Evolutionary conservation across 2,113 vertebrate genomes (phyloP).

Genomic region (Trochalopteron elliotii): DNA sequence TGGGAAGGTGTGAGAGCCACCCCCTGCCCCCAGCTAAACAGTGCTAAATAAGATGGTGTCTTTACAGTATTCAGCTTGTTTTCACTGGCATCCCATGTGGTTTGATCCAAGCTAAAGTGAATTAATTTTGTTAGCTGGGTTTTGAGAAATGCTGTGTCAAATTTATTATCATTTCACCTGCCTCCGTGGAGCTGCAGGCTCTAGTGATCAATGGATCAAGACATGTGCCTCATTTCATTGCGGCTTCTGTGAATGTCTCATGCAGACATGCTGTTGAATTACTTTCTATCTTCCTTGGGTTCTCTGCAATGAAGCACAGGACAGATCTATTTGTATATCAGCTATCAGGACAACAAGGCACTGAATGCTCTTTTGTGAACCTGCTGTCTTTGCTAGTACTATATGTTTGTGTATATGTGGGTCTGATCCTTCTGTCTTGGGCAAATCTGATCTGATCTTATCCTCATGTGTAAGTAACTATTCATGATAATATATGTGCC

Average conservation of each 20-base stretch:
- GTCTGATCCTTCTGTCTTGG: neutral
- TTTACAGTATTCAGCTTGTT: slow-evolving; percentile 1
- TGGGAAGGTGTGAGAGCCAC: neutral
- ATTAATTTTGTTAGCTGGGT: slow-evolving; percentile 28
- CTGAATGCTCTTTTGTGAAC: neutral
- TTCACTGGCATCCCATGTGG: neutral
- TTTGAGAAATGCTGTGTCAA: slow-evolving; percentile 28
- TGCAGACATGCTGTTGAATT: neutral
- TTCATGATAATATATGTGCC: fast-evolving
- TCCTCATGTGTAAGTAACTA: neutral
- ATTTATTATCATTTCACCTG: slow-evolving; percentile 39
- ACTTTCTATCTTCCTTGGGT: neutral
- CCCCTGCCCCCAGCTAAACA: neutral
- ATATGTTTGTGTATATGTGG: neutral
- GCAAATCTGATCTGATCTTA: neutral
- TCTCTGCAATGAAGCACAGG: neutral
- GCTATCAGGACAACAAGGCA: neutral
- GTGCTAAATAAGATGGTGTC: neutral
- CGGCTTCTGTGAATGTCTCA: neutral
- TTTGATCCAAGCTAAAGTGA: neutral
- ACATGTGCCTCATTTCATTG: slow-evolving; percentile 11
- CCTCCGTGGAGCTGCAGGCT: neutral
- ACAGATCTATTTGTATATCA: neutral
- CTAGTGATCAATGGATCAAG: slow-evolving; percentile 19
- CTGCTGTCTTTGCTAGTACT: neutral